Percentiles rank a stretch among this genome's conserved stretches.
phyloP scores from a whole-genome alignment of 2,888 invertebrate genomes.

The Amiota communis region DNA sequence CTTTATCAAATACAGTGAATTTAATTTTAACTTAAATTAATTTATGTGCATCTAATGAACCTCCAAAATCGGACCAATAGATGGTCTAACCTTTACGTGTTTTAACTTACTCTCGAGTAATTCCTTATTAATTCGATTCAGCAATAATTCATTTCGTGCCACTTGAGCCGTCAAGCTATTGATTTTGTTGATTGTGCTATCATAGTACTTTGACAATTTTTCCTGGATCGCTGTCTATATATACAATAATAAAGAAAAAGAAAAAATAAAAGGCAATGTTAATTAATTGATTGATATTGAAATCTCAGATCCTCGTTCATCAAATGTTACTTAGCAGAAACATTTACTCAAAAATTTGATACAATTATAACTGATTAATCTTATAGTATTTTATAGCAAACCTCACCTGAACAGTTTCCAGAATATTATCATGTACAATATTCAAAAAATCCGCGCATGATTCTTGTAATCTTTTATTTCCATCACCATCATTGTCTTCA shows the following conservation, averaged over 20 bases:
- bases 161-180: conserved; percentile 41
- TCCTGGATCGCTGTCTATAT: background rate
- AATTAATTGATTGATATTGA: too few species aligned
- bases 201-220: conserved; percentile 45
- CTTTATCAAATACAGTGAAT: too few species aligned
- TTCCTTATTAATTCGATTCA: conserved; percentile 45
- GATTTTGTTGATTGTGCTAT: conserved; percentile 42
- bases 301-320: too few species aligned
- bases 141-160: conserved; percentile 39
- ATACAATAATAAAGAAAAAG: background rate
- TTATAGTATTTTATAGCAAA: background rate
- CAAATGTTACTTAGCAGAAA: too few species aligned
- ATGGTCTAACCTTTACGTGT: too few species aligned
- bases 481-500: conserved; percentile 2
- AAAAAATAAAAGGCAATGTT: too few species aligned
- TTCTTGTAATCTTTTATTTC: conserved; percentile 49
- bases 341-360: too few species aligned
- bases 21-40: too few species aligned
- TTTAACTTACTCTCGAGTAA: conserved; percentile 54
- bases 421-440: conserved; percentile 63
- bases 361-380: too few species aligned
- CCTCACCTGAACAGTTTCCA: conserved; percentile 62
- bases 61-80: too few species aligned
- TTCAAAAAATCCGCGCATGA: conserved; percentile 65
- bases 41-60: too few species aligned